Evolutionary conservation across 2,888 invertebrate genomes (phyloP).

Genomic region (Nephrotoma flavescens): DNA sequence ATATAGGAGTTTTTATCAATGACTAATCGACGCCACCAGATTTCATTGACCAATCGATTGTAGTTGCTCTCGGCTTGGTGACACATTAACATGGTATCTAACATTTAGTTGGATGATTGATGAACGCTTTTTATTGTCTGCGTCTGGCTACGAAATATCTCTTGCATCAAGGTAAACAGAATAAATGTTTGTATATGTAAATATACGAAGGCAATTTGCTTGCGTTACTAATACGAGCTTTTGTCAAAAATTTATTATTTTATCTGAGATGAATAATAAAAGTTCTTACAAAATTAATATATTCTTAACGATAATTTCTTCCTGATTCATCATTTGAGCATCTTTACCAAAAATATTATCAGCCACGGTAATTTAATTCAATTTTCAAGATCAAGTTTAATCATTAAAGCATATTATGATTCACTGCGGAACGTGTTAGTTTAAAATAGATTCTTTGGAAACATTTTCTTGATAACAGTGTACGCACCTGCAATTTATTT

Average conservation of each 20-base stretch:
- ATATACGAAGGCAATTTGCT: no score
- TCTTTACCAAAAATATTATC: background rate
- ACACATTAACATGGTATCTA: background rate
- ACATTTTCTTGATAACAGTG: background rate
- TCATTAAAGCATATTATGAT: background rate
- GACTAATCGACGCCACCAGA: background rate
- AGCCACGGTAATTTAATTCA: background rate
- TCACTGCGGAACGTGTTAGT: background rate
- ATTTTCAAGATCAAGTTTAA: background rate
- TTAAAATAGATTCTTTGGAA: background rate
- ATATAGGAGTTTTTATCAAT: background rate
- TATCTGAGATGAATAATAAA: background rate
- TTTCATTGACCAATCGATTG: background rate
- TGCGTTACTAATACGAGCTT: background rate
- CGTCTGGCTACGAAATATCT: background rate
- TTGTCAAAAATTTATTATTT: background rate
- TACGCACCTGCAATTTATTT: background rate
- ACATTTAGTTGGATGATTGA: background rate
- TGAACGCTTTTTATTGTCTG: background rate
- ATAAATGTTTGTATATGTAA: no score
- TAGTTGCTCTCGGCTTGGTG: background rate
- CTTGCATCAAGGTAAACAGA: no score
- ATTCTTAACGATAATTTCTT: background rate
- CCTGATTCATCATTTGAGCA: background rate
- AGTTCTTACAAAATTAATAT: background rate